A percentile compares a stretch with the other conserved stretches of the same genome.
Conservation (phyloP, 2,888 invertebrate species). For the Dicycla oo region DNA sequence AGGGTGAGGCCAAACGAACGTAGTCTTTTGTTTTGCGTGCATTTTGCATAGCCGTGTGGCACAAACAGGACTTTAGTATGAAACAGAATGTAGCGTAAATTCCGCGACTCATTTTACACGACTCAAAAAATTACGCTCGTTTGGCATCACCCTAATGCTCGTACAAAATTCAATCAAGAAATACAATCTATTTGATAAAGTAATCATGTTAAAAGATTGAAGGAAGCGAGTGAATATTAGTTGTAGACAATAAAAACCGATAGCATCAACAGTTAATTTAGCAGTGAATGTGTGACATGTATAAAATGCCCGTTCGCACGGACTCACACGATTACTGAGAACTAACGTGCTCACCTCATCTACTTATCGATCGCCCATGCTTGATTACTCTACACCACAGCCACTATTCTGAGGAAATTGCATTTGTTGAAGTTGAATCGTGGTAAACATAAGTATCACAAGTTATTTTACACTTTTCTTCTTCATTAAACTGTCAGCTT, state of each 20-base stretch:
- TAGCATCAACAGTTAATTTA: constrained; percentile 57
- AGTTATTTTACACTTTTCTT: constrained; percentile 34
- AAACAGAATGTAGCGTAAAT: too few species aligned
- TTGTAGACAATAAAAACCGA: constrained; percentile 56
- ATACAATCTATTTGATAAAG: constrained; percentile 22
- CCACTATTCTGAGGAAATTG: constrained; percentile 53
- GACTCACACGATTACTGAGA: constrained; percentile 74
- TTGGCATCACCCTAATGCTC: too few species aligned
- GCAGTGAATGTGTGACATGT: constrained; percentile 73
- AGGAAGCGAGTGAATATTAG: constrained; percentile 48
- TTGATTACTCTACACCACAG: constrained; percentile 58
- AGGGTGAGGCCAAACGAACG: too few species aligned
- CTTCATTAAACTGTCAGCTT: constrained; percentile 23
- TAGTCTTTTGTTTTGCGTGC: too few species aligned
- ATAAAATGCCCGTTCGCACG: constrained; percentile 80
- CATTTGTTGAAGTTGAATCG: constrained; percentile 50
- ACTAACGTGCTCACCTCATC: constrained; percentile 62
- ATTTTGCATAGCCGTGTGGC: too few species aligned
- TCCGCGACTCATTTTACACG: too few species aligned
- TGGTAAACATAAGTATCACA: constrained; percentile 31
- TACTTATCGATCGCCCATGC: constrained; percentile 55
- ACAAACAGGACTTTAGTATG: too few species aligned
- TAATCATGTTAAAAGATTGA: constrained; percentile 31
- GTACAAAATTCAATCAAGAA: constrained; percentile 9
- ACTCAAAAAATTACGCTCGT: too few species aligned